Base-by-base conservation (phyloP, 2,888 invertebrate species). In the Drosophila phalerata region DNA sequence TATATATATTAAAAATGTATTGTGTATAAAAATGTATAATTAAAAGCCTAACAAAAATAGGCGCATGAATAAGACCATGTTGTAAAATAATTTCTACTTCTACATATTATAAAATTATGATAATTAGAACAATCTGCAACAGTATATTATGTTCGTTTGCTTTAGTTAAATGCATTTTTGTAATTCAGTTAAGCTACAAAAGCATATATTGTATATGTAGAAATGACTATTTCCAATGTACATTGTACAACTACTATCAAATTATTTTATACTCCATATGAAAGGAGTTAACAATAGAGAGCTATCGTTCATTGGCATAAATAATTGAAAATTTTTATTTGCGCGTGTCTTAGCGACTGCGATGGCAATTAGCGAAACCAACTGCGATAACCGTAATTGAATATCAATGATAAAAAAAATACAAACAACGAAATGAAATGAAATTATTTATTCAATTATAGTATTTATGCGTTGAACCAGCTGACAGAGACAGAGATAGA, bases 371-470 rank as follows among this genome's bases (percentile, higher is more conserved):
- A 77, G 73, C 67, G 40, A 66, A 49, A 51, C 65, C 51, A 74
- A 69, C 51, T 42, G 77, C 77, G 85, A 82, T 87, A 87, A 82
- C 69, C 65, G 58, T 79, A 82, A 82, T 85, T 85, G 78, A 87
- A 84, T 87, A 73, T 61, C 68, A 78, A 81, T 76, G 79, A 79
- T 81, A 81, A 85, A 77, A 85, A 77, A 48, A 57, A 57, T 11
- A n/a, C 25, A 37, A 47, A 57, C 37, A 57, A 40, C 6, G 11
- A 53, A 37, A 47, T 47, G 37, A 62, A 63, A 66, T 57, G 28
- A 62, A 63, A 66, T 58, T 63, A 63, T 60, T 68, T 61, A 69
- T 76, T 63, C 58, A 55, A 47, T 68, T 74, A 52, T 42, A 58
- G 68, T 58, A 65, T 66, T 77, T 65, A 56, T 65, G 64, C 52